Evolutionary conservation across 2,888 invertebrate species (phyloP), one percentile per base, ranked within the genome.

Genomic region (Andrena praecox): DNA sequence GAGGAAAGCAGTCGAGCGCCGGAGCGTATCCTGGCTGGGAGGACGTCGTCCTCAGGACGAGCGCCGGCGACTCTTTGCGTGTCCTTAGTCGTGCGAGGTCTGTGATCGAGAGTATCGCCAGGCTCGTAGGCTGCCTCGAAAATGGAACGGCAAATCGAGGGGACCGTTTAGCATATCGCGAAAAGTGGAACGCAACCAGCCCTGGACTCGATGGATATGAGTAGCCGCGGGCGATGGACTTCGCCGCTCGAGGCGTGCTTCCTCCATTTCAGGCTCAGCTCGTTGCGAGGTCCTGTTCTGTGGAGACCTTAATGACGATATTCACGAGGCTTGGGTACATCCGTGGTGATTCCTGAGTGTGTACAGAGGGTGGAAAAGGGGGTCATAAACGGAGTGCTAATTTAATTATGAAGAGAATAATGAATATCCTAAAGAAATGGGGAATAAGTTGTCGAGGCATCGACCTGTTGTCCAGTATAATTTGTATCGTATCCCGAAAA

Each of bases 11-110:
- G 29, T 52, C 35, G 60, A 31, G 35, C 8, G 68, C 68, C 64
- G 59, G 71, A 72, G 68, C 16, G 76, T 69, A 66, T 50, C 70
- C 48, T 77, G 54, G 27, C 20, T n/a, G 50, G 35, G 6, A 71
- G 62, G 56, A 20, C 20, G 20, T 20, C 20, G 20, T 20, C 20
- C 20, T 20, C 20, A 20, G 20, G 20, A 56, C 50, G 50, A 74
- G 24, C 50, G 62, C 35, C 72, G 77, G 63, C 54, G 20, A n/a
- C 2, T 48, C 50, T 68, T 75, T 71, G 64, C 68, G 52, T 67
- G 54, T 62, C 74, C 70, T 82, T 82, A 56, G 54, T 8, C 33
- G 68, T 50, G 24, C 10, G 33, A 33, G 27, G 48, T 24, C 0
- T 24, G 20, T 7, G 54, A 27, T 52, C 50, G 6, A 29, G 35